Percentiles rank a stretch among this genome's conserved stretches.
phyloP scores from a whole-genome alignment of 1,140 invertebrate species.

The Ruditapes philippinarum region DNA sequence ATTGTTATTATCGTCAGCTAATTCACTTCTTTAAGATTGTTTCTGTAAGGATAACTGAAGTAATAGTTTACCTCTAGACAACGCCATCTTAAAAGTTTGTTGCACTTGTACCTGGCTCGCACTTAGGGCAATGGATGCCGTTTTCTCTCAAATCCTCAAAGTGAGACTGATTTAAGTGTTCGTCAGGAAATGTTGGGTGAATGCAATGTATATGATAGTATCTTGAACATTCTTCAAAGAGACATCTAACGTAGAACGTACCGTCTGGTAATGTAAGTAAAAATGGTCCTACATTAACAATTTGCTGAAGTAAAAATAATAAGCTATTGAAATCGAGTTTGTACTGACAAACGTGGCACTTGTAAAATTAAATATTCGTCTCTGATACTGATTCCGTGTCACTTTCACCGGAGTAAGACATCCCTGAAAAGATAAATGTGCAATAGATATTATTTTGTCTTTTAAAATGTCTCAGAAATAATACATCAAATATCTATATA shows the following conservation, averaged over 20 bases:
- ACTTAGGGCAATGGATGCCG: slow-evolving; percentile 31
- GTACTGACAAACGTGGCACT: slow-evolving; percentile 20
- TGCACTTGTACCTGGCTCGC: slow-evolving; percentile 28
- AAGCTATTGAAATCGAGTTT: slow-evolving; percentile 22
- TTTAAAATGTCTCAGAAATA: neutral
- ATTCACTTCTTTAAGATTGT: no score
- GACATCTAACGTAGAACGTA: slow-evolving; percentile 27
- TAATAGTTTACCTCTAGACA: neutral
- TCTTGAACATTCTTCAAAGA: slow-evolving; percentile 31
- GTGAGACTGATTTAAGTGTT: slow-evolving; percentile 27
- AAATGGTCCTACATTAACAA: slow-evolving; percentile 33
- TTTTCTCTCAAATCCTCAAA: slow-evolving; percentile 20
- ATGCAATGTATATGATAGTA: slow-evolving; percentile 39
- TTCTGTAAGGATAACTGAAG: no score
- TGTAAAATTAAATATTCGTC: slow-evolving; percentile 25
- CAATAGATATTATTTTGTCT: neutral
- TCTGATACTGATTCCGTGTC: slow-evolving; percentile 8
- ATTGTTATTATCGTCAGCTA: no score
- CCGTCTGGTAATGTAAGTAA: slow-evolving; percentile 18
- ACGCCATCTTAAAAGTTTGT: neutral
- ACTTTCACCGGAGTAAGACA: slow-evolving; percentile 30
- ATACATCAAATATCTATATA: neutral
- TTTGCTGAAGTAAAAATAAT: slow-evolving; percentile 12
- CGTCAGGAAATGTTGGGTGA: slow-evolving; percentile 42
- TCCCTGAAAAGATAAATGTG: neutral